phyloP scores from a whole-genome alignment of 2,888 invertebrate genomes.

The Amblyjoppa proteus region DNA sequence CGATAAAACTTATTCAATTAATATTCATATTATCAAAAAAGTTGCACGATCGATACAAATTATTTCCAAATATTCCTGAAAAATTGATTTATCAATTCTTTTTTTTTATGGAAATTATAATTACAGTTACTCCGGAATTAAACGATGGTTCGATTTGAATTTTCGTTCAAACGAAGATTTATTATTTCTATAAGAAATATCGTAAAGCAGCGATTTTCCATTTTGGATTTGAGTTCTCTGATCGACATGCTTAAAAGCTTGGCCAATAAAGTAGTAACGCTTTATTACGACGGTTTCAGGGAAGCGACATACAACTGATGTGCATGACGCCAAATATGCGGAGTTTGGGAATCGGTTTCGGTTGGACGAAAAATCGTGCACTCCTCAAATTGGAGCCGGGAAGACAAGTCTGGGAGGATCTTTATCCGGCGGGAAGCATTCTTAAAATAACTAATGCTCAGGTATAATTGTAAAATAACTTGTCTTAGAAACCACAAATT shows the following conservation, averaged over 20 bases:
- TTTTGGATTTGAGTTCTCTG: not conserved
- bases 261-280: not conserved
- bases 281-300: conserved; percentile 84
- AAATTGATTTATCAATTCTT: no score
- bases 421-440: conserved; percentile 94
- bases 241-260: no score
- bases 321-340: conserved; percentile 89
- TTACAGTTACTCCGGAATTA: no score
- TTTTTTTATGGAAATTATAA: no score
- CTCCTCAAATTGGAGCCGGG: conserved; percentile 91
- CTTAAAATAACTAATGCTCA: conserved; percentile 92
- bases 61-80: no score
- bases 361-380: conserved; percentile 93
- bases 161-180: no score
- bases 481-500: not conserved
- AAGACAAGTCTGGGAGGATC: conserved; percentile 93
- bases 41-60: no score
- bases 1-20: no score
- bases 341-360: conserved; percentile 89
- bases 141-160: no score
- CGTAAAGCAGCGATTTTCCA: not conserved
- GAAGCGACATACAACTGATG: conserved; percentile 89
- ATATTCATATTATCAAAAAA: no score
- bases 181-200: not conserved
- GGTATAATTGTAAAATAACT: conserved; percentile 84